phyloP scores from a whole-genome alignment of 2,797 vertebrate species.

The Chlorospingus semifuscus region DNA sequence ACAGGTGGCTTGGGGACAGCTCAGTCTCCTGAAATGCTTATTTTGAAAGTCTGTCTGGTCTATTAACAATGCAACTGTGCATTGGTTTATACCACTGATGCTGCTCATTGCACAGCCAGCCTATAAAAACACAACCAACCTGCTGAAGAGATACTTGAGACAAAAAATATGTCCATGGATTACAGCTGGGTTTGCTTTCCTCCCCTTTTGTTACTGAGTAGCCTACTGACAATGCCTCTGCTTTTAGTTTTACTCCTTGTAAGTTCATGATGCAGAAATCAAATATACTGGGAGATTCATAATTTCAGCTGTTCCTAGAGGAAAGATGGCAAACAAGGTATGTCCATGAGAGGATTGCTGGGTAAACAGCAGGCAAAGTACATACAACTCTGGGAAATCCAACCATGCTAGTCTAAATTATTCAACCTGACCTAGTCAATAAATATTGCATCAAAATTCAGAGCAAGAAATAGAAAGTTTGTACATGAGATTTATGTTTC shows the following conservation, averaged over 20 bases:
- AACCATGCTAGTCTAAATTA: slow-evolving; percentile 24
- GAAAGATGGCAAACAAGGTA: neutral
- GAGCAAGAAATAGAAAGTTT: slow-evolving; percentile 59
- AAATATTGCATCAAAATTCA: slow-evolving; percentile 62
- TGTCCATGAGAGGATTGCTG: neutral
- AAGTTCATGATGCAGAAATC: neutral
- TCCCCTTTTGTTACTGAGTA: neutral
- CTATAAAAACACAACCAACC: neutral
- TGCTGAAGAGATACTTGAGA: neutral
- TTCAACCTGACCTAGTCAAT: slow-evolving; percentile 52
- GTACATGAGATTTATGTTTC: slow-evolving; percentile 69
- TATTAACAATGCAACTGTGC: neutral
- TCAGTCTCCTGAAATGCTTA: neutral
- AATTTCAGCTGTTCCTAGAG: neutral
- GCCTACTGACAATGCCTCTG: neutral
- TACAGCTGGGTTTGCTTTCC: neutral
- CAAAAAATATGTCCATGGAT: neutral
- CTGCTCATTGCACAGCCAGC: neutral
- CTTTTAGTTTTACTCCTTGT: neutral
- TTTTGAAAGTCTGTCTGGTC: neutral
- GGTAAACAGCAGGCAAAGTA: neutral
- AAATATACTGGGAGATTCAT: neutral
- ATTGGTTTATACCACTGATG: neutral
- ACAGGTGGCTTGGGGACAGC: neutral
- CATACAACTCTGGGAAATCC: neutral